Conservation (phyloP, 2,797 vertebrate species). For the Sparidentex hasta region DNA sequence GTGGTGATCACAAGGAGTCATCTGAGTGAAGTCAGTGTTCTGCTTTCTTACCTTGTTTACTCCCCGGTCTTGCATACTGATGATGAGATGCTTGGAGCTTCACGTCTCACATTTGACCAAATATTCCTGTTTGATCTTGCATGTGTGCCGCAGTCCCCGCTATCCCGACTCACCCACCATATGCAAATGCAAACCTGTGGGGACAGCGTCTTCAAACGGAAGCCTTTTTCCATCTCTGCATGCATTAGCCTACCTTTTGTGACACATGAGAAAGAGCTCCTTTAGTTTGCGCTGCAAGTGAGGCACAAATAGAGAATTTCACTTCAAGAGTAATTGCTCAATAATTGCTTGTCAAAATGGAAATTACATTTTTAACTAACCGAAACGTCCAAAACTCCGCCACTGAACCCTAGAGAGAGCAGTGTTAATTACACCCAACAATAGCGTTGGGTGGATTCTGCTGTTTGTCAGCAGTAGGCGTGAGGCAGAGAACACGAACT, state of each 20-base stretch:
- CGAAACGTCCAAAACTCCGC: neutral
- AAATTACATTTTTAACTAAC: conserved; percentile 7
- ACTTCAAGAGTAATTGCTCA: conserved; percentile 19
- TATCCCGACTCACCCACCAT: conserved; percentile 20
- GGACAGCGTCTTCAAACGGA: conserved; percentile 59
- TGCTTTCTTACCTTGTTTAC: conserved; percentile 37
- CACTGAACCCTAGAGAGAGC: neutral
- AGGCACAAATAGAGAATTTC: conserved; percentile 23
- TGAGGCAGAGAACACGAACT: conserved; percentile 11
- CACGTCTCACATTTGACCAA: conserved; percentile 37
- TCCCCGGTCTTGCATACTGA: conserved; percentile 36
- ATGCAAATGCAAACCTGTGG: conserved; percentile 65
- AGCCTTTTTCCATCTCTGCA: conserved; percentile 42
- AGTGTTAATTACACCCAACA: neutral
- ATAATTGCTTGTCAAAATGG: conserved; percentile 4
- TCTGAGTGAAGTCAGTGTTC: conserved; percentile 24
- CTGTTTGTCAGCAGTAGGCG: neutral
- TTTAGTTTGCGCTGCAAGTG: conserved; percentile 29
- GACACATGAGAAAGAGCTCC: conserved; percentile 24
- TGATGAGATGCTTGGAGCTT: conserved; percentile 21
- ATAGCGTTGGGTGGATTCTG: neutral
- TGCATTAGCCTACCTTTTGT: conserved; percentile 43
- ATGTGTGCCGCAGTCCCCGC: conserved; percentile 35
- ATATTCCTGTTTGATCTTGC: conserved; percentile 57
- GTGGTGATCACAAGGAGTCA: conserved; percentile 31